Evolutionary conservation across 2,113 vertebrate species (phyloP), one percentile per base, ranked within the genome.

Genomic region (Stigmatopora argus): DNA sequence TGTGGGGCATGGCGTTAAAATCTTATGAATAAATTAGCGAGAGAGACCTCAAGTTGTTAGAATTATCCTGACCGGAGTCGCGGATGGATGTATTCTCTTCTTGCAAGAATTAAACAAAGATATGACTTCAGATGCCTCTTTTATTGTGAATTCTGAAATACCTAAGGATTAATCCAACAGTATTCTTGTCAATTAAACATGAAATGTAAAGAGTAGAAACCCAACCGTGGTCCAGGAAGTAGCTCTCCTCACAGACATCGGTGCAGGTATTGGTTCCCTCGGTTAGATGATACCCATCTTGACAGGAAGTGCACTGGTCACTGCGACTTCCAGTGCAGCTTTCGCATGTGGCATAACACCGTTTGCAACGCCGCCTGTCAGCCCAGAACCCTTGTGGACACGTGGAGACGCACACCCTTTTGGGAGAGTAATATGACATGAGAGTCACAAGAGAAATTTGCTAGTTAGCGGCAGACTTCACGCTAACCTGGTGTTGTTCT

Each of bases 351-450:
- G 92, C 89, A 19, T 85, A 93, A 71, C 96, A 99, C 78, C 93
- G 95, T 82, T 95, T 93, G 77, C 96, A 99, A 17, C 94, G 93
- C 71, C 94, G 94, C 70, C 92, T 94, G 71, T 96, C 94, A 0
- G 90, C 92, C 90, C 94, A 98, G 90, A 94, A 94, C 66, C 95
- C 94, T 31, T 79, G 69, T 17, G 94, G 94, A 83, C 96, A 98
- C 83, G 88, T 88, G 0, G 92, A 89, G 74, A 98, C 87, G 77
- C 96, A 98, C 59, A 90, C 91, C 82, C 96, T 98, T 77, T 52
- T 61, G 73, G 23, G 45, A 79, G 2, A 60, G 56, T 66, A 7
- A 13, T 13, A 9, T 10, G 3, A 34, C 48, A 64, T 44, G 55
- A 15, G 23, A 23, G 17, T 15, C 12, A 7, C 19, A 23, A 46